Base-by-base conservation (phyloP, 2,888 invertebrate genomes). In the Mimachlamys varia region DNA sequence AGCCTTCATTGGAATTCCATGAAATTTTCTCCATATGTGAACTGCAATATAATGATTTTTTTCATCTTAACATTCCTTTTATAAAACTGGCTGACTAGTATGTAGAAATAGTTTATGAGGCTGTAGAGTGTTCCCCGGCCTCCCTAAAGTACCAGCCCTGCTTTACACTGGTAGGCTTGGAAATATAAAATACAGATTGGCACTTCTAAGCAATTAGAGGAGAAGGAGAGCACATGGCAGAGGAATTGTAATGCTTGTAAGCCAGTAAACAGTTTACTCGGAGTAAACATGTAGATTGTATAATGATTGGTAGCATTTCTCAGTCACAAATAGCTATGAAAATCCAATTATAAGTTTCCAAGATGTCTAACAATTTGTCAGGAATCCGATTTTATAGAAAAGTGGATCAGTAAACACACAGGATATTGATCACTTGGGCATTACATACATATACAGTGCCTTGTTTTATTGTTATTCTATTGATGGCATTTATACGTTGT, bases 11-110 rank as follows among this genome's bases (percentile, higher is more conserved):
- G 12, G 27, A 33, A 76, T 33, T 76, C 76, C 33, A 33, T 76
- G 27, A 33, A 76, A 76, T 76, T 27, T 33, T 76, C 76, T 76
- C 76, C 76, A 76, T 76, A 76, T 76, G 76, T 76, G 76, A 76
- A 76, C 1, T 33, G 12, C 13, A 44, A 44, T 44, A 44, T 5
- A 5, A 44, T 44, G n/a, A 33, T 27, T 33, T 76, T 19, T 76
- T 33, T 7, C 33, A 22, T 19, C 58, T 58, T 19, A 22, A 58
- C 19, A 22, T 53, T 53, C n/a, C 19, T 58, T 22, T 58, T 76
- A 27, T 7, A 27, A 33, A 76, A 76, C 33, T 33, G 27, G 33
- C 33, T 3, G 76, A 76, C 22, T 53, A 27, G 33, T 76, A 33
- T 33, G 76, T 62, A 17, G 58, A 10, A 19, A 58, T 33, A 33